A percentile compares a stretch with the other conserved stretches of the same genome.
phyloP scores from a whole-genome alignment of 2,797 vertebrate genomes.

The Epinephelus malabaricus region DNA sequence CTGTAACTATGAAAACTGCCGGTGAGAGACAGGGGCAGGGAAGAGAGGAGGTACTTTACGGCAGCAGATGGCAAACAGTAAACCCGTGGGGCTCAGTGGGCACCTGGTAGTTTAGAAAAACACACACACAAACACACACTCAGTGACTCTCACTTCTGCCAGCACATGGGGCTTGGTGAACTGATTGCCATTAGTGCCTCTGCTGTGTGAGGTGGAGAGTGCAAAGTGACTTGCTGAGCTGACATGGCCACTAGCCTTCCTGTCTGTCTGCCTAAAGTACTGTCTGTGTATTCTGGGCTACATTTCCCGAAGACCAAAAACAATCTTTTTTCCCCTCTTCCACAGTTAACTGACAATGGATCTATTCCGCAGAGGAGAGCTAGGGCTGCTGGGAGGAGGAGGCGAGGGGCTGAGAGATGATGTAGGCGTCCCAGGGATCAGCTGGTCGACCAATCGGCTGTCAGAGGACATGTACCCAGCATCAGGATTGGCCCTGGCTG shows the following conservation, averaged over 20 bases:
- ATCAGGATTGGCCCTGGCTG: slow-evolving; percentile 92
- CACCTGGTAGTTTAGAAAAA: slow-evolving; percentile 22
- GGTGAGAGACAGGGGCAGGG: not conserved
- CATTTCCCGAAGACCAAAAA: not conserved
- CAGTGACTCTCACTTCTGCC: slow-evolving; percentile 34
- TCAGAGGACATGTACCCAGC: slow-evolving; percentile 90
- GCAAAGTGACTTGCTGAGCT: slow-evolving; percentile 32
- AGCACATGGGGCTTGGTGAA: slow-evolving; percentile 30
- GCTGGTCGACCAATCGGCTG: slow-evolving; percentile 79
- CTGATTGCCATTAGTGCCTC: slow-evolving; percentile 37
- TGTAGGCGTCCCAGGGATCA: slow-evolving; percentile 87
- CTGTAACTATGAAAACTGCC: slow-evolving; percentile 15
- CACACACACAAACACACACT: slow-evolving; percentile 15
- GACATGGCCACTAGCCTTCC: slow-evolving; percentile 16
- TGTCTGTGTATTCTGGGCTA: not conserved
- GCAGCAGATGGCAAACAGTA: slow-evolving; percentile 52
- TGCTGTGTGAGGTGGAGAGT: slow-evolving; percentile 38
- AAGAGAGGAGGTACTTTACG: slow-evolving; percentile 11
- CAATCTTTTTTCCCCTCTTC: not conserved
- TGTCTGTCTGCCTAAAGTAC: slow-evolving; percentile 11
- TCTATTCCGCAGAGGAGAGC: slow-evolving; percentile 90
- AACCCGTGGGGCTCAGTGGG: slow-evolving; percentile 26
- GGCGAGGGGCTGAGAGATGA: slow-evolving; percentile 89
- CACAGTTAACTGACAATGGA: slow-evolving; percentile 86
- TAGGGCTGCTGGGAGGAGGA: slow-evolving; percentile 89